Evolutionary conservation across 1,140 invertebrate genomes (phyloP).

Genomic region (Batillaria attramentaria): DNA sequence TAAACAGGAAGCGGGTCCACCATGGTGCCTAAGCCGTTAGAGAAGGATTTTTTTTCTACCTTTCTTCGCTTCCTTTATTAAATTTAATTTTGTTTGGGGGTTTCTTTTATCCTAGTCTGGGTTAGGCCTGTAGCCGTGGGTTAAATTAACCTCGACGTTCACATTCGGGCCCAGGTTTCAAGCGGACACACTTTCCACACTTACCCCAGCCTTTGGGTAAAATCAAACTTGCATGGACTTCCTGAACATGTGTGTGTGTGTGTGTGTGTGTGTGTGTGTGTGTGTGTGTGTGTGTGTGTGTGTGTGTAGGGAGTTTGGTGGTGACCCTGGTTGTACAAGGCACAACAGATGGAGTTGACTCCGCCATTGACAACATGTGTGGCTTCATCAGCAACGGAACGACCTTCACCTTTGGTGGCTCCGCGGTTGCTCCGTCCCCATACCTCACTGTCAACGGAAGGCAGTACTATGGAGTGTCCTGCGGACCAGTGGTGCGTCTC

Average conservation of each 20-base stretch:
- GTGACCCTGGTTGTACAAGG: slow-evolving; percentile 44
- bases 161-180: too few species aligned
- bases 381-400: slow-evolving; percentile 35
- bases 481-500: slow-evolving; percentile 37
- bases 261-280: neutral
- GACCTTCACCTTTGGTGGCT: slow-evolving; percentile 40
- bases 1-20: too few species aligned
- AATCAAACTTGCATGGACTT: too few species aligned
- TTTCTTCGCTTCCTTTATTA: too few species aligned
- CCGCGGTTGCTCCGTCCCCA: slow-evolving; percentile 26
- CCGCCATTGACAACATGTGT: slow-evolving; percentile 37
- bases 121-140: too few species aligned
- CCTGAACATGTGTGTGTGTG: neutral
- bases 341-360: slow-evolving; percentile 34
- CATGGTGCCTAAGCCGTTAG: too few species aligned
- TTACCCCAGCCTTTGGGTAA: too few species aligned
- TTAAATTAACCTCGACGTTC: too few species aligned
- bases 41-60: too few species aligned
- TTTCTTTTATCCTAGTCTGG: too few species aligned
- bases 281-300: slow-evolving; percentile 9
- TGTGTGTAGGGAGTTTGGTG: slow-evolving; percentile 37
- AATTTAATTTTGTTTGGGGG: too few species aligned
- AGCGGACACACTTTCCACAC: too few species aligned
- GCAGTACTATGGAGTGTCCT: slow-evolving; percentile 48
- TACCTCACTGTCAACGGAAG: slow-evolving; percentile 47